A percentile compares a stretch with the other conserved stretches of the same genome.
These are phyloP conservation scores for Corythoichthys intestinalis DNA, from an alignment of 2,113 vertebrate species.

Conservation along the genomic window DNA sequence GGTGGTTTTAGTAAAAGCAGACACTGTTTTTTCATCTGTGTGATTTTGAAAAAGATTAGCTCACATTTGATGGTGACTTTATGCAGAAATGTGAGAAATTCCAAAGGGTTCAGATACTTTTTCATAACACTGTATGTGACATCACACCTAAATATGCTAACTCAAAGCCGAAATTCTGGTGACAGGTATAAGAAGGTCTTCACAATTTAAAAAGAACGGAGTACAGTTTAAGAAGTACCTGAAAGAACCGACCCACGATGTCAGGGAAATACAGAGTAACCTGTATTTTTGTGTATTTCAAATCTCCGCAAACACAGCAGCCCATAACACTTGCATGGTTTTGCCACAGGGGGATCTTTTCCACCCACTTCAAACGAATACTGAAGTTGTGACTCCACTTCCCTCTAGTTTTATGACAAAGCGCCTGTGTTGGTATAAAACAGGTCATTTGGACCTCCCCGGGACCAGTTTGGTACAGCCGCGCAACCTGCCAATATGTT, in stretches of 20 bases:
- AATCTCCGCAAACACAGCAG: constrained; percentile 52
- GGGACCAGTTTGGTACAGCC: constrained; percentile 49
- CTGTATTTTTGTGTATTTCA: constrained; percentile 44
- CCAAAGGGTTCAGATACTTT: too few relatives aligned
- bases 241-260: constrained; percentile 56
- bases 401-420: constrained; percentile 63
- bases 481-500: constrained; percentile 65
- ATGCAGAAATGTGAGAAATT: too few relatives aligned
- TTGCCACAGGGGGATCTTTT: constrained; percentile 52
- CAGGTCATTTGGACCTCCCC: constrained; percentile 77
- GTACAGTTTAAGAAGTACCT: constrained; percentile 40
- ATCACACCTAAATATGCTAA: constrained; percentile 60
- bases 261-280: constrained; percentile 44
- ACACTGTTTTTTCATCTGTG: too few relatives aligned
- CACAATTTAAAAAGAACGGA: constrained; percentile 54
- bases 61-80: too few relatives aligned
- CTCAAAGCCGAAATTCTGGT: constrained; percentile 53
- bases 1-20: too few relatives aligned
- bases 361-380: constrained; percentile 65
- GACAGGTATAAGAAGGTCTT: constrained; percentile 44
- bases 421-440: constrained; percentile 73
- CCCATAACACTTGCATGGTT: constrained; percentile 39
- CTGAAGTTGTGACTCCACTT: constrained; percentile 66
- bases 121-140: neutral
- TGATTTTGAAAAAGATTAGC: too few relatives aligned